A percentile compares a stretch with the other conserved stretches of the same genome.
phyloP scores from a whole-genome alignment of 2,797 vertebrate genomes.

The Pipistrellus pipistrellus region DNA sequence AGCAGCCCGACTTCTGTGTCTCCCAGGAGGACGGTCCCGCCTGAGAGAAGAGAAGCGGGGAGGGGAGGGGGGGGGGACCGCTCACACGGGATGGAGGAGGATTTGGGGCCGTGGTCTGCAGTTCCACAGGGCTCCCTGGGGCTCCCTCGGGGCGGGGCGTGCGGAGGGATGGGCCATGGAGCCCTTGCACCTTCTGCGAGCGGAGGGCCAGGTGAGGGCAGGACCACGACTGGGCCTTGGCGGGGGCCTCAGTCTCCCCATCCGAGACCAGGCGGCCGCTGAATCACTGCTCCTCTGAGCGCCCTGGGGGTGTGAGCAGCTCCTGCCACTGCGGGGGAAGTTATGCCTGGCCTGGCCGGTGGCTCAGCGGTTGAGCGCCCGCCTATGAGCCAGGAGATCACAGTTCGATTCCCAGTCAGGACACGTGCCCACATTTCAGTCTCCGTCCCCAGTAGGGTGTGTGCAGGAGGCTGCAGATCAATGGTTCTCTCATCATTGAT shows the following conservation, averaged over 20 bases:
- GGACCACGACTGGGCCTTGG: not conserved
- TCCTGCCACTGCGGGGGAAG: too few relatives aligned
- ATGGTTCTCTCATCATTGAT: too few relatives aligned
- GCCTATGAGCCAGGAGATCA: too few relatives aligned
- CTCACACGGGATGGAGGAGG: not conserved
- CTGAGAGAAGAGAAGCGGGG: not conserved
- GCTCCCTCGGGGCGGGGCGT: accelerated
- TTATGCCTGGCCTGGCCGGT: too few relatives aligned
- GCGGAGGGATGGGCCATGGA: not conserved
- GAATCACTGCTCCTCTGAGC: not conserved
- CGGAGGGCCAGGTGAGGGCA: not conserved
- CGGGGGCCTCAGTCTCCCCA: not conserved
- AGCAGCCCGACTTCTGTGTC: not conserved
- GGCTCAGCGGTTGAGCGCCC: too few relatives aligned
- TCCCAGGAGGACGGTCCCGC: not conserved
- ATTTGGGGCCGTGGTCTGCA: too few relatives aligned
- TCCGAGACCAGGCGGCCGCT: not conserved
- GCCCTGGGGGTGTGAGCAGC: too few relatives aligned
- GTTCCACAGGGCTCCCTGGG: not conserved
- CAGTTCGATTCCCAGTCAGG: too few relatives aligned
- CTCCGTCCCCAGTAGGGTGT: too few relatives aligned
- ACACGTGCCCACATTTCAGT: too few relatives aligned
- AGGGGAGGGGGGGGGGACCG: not conserved
- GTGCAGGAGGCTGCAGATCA: too few relatives aligned
- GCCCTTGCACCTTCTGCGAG: not conserved